Evolutionary conservation across 1,140 invertebrate species (phyloP).

Genomic region (Caenorhabditis brenneri): DNA sequence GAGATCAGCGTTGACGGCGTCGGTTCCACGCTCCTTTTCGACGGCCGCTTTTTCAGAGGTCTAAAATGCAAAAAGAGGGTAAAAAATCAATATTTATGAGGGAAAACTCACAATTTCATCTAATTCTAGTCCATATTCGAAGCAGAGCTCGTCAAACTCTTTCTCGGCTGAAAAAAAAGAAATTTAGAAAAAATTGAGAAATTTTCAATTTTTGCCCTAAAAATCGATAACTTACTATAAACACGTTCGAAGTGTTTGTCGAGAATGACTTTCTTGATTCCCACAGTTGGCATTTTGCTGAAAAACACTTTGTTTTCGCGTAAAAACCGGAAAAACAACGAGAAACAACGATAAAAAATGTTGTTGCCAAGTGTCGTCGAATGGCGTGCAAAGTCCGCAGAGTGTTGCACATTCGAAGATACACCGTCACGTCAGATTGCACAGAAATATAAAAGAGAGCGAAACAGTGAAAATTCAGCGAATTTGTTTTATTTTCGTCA

Average conservation of each 20-base stretch:
- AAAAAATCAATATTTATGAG: neutral
- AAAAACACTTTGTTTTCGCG: too few relatives aligned
- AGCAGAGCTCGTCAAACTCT: slow-evolving; percentile 93
- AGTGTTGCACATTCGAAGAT: too few relatives aligned
- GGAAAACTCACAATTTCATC: slow-evolving; percentile 86
- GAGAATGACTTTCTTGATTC: slow-evolving; percentile 65
- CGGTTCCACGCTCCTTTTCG: slow-evolving; percentile 82
- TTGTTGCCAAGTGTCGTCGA: neutral
- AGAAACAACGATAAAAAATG: neutral
- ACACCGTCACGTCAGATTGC: neutral
- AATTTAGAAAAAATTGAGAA: neutral
- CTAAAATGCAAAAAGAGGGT: slow-evolving; percentile 73
- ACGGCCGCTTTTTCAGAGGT: slow-evolving; percentile 89
- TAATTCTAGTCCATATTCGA: slow-evolving; percentile 93
- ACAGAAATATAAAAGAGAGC: too few relatives aligned
- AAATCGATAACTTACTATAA: slow-evolving; percentile 53
- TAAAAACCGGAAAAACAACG: neutral
- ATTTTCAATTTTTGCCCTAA: too few relatives aligned
- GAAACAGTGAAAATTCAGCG: too few relatives aligned
- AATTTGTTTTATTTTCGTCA: too few relatives aligned
- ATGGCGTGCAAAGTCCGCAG: neutral
- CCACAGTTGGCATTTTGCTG: slow-evolving; percentile 66
- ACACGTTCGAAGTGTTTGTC: slow-evolving; percentile 59
- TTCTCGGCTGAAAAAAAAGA: slow-evolving; percentile 80
- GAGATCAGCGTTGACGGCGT: slow-evolving; percentile 51